Evolutionary conservation across 2,797 vertebrate genomes (phyloP).

Genomic region (Sebastes nivosus): DNA sequence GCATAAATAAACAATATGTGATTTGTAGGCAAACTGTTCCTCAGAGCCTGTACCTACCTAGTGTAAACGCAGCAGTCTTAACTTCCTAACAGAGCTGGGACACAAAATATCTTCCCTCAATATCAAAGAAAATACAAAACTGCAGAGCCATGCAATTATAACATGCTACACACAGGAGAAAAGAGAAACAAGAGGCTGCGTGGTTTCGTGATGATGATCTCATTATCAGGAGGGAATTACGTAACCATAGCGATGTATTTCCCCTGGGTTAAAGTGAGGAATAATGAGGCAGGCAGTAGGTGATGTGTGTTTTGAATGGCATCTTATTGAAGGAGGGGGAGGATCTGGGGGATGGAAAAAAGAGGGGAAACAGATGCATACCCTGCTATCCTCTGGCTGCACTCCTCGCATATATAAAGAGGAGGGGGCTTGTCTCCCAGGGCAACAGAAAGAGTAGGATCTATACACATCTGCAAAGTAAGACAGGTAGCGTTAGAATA

Average conservation of each 20-base stretch:
- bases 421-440: constrained; percentile 98
- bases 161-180: constrained; percentile 21
- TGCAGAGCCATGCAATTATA: constrained; percentile 27
- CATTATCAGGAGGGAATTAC: constrained; percentile 71
- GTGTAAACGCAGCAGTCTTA: not conserved
- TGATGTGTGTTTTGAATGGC: constrained; percentile 51
- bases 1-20: constrained; percentile 23
- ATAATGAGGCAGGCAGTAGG: constrained; percentile 60
- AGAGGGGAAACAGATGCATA: constrained; percentile 77
- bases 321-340: constrained; percentile 29
- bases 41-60: not conserved
- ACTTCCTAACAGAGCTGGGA: not conserved
- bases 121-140: not conserved
- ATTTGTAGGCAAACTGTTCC: constrained; percentile 7
- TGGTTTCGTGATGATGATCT: constrained; percentile 68
- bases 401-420: constrained; percentile 97
- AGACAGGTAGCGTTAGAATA: constrained; percentile 22
- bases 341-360: not conserved
- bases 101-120: not conserved
- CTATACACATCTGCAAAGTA: constrained; percentile 95
- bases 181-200: constrained; percentile 56
- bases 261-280: constrained; percentile 55
- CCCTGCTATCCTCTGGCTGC: constrained; percentile 98
- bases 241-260: constrained; percentile 74
- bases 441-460: constrained; percentile 95